A percentile compares a stretch with the other conserved stretches of the same genome.
phyloP scores from a whole-genome alignment of 2,797 vertebrate genomes.

The Bovichtus diacanthus region DNA sequence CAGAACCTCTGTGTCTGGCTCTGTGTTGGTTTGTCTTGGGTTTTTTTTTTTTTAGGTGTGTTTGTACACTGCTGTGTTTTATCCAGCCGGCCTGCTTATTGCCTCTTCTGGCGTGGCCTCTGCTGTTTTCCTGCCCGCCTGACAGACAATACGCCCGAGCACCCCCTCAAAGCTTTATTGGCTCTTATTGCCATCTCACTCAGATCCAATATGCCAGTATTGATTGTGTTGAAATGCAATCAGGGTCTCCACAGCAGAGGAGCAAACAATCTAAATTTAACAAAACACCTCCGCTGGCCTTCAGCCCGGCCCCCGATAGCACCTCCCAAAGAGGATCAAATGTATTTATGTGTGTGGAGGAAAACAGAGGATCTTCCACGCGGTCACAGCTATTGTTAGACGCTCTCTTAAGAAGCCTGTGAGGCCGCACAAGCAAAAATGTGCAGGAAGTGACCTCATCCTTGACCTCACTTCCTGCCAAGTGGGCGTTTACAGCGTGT shows the following conservation, averaged over 20 bases:
- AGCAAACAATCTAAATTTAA: constrained; percentile 82
- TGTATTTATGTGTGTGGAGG: constrained; percentile 53
- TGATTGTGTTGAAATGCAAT: constrained; percentile 85
- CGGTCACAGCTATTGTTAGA: constrained; percentile 61
- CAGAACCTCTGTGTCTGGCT: background rate
- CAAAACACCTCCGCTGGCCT: constrained; percentile 77
- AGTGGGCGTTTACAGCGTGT: constrained; percentile 2
- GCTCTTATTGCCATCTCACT: constrained; percentile 81
- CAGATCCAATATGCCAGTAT: constrained; percentile 82
- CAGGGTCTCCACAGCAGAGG: constrained; percentile 70
- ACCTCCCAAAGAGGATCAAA: constrained; percentile 66
- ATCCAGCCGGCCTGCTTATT: constrained; percentile 37
- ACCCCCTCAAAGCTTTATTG: constrained; percentile 75
- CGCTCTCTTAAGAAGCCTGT: constrained; percentile 4
- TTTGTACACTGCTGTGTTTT: constrained; percentile 42
- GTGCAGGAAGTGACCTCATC: constrained; percentile 71
- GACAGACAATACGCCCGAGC: constrained; percentile 56
- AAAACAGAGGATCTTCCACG: constrained; percentile 27
- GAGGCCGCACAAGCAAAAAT: constrained; percentile 46
- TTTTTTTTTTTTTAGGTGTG: constrained; percentile 18
- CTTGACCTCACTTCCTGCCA: constrained; percentile 66
- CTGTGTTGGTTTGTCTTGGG: constrained; percentile 28
- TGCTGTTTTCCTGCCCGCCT: constrained; percentile 52
- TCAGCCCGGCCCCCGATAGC: constrained; percentile 46
- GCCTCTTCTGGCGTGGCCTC: constrained; percentile 48